phyloP scores from a whole-genome alignment of 2,797 vertebrate genomes.

The Lagocephalus sceleratus region DNA sequence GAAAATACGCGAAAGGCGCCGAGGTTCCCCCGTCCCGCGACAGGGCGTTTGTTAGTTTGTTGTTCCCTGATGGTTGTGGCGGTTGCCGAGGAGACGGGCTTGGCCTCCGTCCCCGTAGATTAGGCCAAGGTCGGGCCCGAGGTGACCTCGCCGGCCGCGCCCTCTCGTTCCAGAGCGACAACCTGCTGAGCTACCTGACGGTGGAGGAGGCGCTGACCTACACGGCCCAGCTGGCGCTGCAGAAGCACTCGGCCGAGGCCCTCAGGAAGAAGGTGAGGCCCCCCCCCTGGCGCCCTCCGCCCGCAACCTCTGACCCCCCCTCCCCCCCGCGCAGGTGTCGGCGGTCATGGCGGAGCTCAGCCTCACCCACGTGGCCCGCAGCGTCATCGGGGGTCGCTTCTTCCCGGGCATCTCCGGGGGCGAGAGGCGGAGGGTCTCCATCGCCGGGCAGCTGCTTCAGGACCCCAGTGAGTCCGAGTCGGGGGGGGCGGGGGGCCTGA shows the following conservation, averaged over 20 bases:
- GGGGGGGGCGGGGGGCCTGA: too few relatives aligned
- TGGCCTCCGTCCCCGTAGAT: too few relatives aligned
- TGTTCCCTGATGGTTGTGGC: too few relatives aligned
- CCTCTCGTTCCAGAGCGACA: constrained; percentile 78
- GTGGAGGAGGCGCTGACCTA: constrained; percentile 89
- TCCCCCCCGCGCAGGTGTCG: constrained; percentile 76
- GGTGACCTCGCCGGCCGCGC: background rate
- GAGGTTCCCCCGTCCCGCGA: background rate
- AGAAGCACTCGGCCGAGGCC: constrained; percentile 65
- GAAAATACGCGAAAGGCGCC: background rate
- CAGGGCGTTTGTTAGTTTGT: too few relatives aligned
- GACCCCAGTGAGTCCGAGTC: constrained; percentile 97
- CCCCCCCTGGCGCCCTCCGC: too few relatives aligned
- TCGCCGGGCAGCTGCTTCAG: constrained; percentile 90
- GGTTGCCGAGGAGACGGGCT: too few relatives aligned
- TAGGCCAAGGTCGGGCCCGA: too few relatives aligned
- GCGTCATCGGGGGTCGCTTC: constrained; percentile 83
- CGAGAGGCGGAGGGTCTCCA: constrained; percentile 90
- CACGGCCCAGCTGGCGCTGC: constrained; percentile 85
- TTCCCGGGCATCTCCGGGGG: constrained; percentile 88
- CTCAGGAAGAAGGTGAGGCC: constrained; percentile 85
- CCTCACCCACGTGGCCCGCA: constrained; percentile 85
- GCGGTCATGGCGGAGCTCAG: constrained; percentile 89
- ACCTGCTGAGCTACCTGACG: constrained; percentile 88
- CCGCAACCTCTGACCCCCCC: constrained; percentile 32